Conservation (phyloP, 2,113 vertebrate species). For the Bucco capensis region DNA sequence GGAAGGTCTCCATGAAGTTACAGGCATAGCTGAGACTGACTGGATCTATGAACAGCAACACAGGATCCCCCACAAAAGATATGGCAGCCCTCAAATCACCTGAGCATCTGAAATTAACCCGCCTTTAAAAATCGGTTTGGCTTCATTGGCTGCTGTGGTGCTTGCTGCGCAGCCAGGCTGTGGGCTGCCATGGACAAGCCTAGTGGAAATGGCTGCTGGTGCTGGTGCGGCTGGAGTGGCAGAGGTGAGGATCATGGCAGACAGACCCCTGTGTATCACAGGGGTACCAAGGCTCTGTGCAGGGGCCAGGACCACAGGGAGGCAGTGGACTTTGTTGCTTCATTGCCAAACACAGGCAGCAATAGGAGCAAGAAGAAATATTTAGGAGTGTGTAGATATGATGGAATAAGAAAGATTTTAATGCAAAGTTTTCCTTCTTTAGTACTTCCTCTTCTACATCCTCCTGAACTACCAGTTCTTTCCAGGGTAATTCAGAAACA, state of each 20-base stretch:
- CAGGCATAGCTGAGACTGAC: background rate
- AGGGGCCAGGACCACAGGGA: too few species aligned
- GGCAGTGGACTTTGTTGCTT: accelerated
- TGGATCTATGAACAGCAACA: background rate
- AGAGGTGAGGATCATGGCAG: accelerated
- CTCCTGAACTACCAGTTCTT: background rate
- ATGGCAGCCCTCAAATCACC: background rate
- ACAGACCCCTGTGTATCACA: accelerated
- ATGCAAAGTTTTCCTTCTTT: background rate
- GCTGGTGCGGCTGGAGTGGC: accelerated
- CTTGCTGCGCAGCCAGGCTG: accelerated
- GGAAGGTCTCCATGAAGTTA: background rate
- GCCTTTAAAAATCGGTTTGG: background rate
- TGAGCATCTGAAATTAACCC: background rate
- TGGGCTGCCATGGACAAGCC: background rate
- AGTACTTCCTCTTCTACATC: background rate
- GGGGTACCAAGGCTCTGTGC: accelerated
- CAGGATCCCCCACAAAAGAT: accelerated
- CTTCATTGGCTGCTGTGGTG: accelerated
- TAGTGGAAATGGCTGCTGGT: background rate
- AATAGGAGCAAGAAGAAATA: background rate
- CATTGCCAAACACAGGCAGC: background rate
- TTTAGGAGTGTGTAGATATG: background rate
- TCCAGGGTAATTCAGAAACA: background rate
- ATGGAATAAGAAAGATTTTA: background rate